Evolutionary conservation across 2,888 invertebrate genomes (phyloP).

Genomic region (Stenotaenia linearis): DNA sequence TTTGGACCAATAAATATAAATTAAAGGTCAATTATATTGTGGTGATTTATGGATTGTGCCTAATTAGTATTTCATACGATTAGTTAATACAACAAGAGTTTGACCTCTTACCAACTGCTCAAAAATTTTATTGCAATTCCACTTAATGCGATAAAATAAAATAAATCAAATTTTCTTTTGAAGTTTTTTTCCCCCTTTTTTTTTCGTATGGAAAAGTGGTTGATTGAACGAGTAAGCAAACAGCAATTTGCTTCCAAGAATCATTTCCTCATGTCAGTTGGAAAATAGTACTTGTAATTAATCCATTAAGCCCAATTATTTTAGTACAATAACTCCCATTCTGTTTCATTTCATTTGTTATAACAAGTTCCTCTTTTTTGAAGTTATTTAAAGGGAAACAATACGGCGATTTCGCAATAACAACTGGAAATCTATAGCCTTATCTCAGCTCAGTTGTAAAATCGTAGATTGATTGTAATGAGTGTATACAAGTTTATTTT

Average conservation of each 20-base stretch:
- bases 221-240: not conserved
- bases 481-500: not conserved
- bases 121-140: not conserved
- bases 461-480: not conserved
- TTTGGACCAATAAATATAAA: not conserved
- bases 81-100: not conserved
- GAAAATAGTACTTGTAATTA: not conserved
- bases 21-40: not conserved
- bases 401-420: not conserved
- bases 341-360: not conserved
- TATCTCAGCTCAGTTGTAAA: not conserved
- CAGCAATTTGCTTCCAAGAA: not conserved
- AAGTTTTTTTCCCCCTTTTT: not conserved
- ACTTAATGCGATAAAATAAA: not conserved
- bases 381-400: not conserved
- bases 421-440: not conserved
- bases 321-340: not conserved
- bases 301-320: not conserved
- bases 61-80: not conserved
- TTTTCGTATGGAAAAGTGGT: not conserved
- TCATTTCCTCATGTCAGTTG: not conserved
- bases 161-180: too few species aligned
- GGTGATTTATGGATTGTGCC: not conserved
- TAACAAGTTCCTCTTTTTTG: not conserved
- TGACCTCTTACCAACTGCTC: not conserved